Conservation (phyloP, 1,140 invertebrate genomes). For the Schlechtendalia chinensis region DNA sequence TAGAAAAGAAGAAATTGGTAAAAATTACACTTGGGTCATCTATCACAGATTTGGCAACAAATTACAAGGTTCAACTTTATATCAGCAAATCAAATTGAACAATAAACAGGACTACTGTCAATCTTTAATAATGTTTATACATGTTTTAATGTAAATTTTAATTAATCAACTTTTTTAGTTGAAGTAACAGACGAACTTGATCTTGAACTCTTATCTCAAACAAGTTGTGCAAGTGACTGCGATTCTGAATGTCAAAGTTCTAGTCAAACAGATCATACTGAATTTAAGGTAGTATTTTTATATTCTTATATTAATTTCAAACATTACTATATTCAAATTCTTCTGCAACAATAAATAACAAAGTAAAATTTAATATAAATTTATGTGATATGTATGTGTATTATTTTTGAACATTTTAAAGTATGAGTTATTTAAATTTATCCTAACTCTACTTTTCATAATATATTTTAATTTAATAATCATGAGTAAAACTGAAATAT, state of each 20-base stretch:
- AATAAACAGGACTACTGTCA: background rate
- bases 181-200: background rate
- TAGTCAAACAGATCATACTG: conserved; percentile 6
- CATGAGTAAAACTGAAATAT: too few species aligned
- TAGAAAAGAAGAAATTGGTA: background rate
- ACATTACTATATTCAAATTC: background rate
- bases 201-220: background rate
- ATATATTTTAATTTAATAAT: too few species aligned
- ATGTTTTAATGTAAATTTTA: background rate
- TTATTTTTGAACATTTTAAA: too few species aligned
- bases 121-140: background rate
- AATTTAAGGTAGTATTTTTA: conserved; percentile 8
- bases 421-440: too few species aligned
- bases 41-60: background rate
- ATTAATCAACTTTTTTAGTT: conserved; percentile 15
- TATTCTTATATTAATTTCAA: background rate
- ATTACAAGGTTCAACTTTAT: background rate
- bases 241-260: background rate
- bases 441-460: too few species aligned
- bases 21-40: background rate
- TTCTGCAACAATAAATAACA: background rate
- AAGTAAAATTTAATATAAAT: background rate
- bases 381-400: too few species aligned
- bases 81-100: background rate
- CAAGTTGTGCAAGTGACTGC: background rate